Conservation (phyloP, 2,888 invertebrate genomes). For the Hedya salicella region DNA sequence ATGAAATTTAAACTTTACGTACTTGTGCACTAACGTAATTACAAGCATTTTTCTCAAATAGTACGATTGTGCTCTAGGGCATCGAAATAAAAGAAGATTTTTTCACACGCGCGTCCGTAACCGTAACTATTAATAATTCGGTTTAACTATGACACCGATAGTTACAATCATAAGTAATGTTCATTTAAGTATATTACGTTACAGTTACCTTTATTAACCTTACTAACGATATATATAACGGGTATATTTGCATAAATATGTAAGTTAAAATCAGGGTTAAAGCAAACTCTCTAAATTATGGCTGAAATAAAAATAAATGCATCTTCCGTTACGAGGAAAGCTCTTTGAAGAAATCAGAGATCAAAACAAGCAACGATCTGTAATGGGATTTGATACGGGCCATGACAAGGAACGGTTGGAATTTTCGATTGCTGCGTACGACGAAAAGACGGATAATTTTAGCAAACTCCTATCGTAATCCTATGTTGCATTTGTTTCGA, state of each 20-base stretch:
- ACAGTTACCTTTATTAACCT: constrained; percentile 12
- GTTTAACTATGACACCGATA: not conserved
- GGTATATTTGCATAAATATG: constrained; percentile 7
- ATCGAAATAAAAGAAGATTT: too few relatives aligned
- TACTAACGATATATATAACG: not conserved
- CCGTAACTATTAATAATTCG: not conserved
- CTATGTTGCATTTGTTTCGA: too few relatives aligned
- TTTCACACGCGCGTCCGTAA: not conserved
- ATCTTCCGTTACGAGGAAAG: not conserved
- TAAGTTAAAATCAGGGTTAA: not conserved
- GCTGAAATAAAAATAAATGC: constrained; percentile 5
- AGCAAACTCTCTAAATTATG: not conserved
- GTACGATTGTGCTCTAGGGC: too few relatives aligned
- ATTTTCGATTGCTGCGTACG: not conserved
- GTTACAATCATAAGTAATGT: constrained; percentile 5
- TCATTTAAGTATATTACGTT: constrained; percentile 4
- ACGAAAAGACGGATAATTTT: not conserved
- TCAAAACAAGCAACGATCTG: not conserved
- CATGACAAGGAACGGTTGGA: not conserved
- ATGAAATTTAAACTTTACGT: too few relatives aligned
- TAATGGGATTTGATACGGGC: not conserved
- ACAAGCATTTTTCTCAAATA: too few relatives aligned
- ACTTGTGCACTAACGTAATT: too few relatives aligned
- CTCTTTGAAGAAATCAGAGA: not conserved
- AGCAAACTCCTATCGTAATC: too few relatives aligned